Percentiles rank a stretch among this genome's conserved stretches.
Conservation (phyloP, 1,140 invertebrate species). For the Drosophila malerkotliana region DNA sequence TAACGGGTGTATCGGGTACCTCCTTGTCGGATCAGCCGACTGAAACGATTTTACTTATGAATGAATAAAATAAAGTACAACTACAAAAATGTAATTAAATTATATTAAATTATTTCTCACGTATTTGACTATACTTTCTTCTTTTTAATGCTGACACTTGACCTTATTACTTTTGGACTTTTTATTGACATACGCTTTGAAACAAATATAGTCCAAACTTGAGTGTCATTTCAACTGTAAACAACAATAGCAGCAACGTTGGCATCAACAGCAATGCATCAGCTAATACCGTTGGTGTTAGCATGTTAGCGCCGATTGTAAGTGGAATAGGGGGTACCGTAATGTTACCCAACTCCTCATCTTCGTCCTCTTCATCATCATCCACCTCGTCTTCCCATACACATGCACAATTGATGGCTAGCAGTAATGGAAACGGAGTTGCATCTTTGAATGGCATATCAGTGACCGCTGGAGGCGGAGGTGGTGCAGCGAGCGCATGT, state of each 20-base stretch:
- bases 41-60: not conserved
- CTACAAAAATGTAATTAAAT: slow-evolving; percentile 19
- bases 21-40: not conserved
- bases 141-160: slow-evolving; percentile 35
- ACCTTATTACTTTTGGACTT: slow-evolving; percentile 50
- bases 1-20: not conserved
- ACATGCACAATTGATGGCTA: slow-evolving; percentile 73
- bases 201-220: slow-evolving; percentile 48
- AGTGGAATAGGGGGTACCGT: slow-evolving; percentile 66
- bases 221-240: slow-evolving; percentile 54
- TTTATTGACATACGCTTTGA: slow-evolving; percentile 35
- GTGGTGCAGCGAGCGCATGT: slow-evolving; percentile 83
- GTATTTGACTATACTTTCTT: slow-evolving; percentile 28
- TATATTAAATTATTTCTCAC: slow-evolving; percentile 9
- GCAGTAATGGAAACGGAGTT: slow-evolving; percentile 59
- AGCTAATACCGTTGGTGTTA: slow-evolving; percentile 53
- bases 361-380: slow-evolving; percentile 80
- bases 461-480: slow-evolving; percentile 86
- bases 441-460: slow-evolving; percentile 53
- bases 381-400: slow-evolving; percentile 81
- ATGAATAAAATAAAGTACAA: slow-evolving; percentile 17
- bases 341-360: slow-evolving; percentile 76
- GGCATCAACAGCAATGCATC: slow-evolving; percentile 42
- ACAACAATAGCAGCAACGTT: slow-evolving; percentile 43
- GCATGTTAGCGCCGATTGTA: slow-evolving; percentile 66